Evolutionary conservation across 2,113 vertebrate species (phyloP).

Genomic region (Genyomyrus donnyi): DNA sequence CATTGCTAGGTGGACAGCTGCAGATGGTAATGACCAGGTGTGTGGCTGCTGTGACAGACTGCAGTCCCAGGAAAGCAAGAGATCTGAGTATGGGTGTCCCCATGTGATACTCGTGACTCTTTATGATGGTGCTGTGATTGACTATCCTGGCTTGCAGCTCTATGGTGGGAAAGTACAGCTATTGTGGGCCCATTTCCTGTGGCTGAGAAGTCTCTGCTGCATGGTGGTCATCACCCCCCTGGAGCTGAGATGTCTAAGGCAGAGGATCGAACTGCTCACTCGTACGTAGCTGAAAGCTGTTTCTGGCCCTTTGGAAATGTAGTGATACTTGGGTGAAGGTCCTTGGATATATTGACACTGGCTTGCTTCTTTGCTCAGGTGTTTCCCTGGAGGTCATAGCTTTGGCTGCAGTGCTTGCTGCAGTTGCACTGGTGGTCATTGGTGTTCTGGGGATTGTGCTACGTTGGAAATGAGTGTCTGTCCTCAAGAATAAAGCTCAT

Average conservation of each 20-base stretch:
- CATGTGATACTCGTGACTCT: background rate
- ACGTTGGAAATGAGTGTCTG: background rate
- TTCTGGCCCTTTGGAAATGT: background rate
- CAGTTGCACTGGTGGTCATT: background rate
- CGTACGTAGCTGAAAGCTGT: background rate
- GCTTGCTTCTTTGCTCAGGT: background rate
- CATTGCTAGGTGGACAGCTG: conserved; percentile 28
- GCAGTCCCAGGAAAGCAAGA: background rate
- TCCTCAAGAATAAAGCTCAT: background rate
- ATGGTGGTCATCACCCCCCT: background rate
- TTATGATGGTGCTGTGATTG: background rate
- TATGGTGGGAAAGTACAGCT: too few relatives aligned
- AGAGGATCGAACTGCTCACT: background rate
- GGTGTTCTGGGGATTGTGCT: background rate
- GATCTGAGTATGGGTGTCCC: background rate
- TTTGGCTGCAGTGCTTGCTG: background rate
- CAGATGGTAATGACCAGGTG: conserved; percentile 13
- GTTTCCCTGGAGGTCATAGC: background rate
- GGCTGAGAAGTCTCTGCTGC: background rate
- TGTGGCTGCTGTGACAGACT: conserved; percentile 32
- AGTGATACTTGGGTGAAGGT: background rate
- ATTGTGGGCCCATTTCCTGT: background rate
- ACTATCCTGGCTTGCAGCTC: background rate
- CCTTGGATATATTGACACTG: too few relatives aligned
- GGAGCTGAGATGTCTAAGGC: background rate